These are phyloP conservation scores for Chromis chromis DNA, from an alignment of 2,797 vertebrate genomes.

Conservation along the genomic window DNA sequence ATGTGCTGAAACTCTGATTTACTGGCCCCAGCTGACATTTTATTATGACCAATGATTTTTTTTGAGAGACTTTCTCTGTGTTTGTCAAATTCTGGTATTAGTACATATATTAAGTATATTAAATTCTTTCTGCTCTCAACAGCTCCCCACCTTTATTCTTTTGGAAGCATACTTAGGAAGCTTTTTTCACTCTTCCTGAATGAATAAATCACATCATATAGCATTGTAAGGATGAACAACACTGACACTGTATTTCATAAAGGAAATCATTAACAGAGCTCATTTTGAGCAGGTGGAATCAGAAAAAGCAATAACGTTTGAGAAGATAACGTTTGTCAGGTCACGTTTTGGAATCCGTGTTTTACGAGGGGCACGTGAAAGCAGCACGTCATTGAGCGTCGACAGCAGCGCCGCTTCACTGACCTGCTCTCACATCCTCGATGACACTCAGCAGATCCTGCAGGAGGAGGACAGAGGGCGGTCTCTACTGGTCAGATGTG, in stretches of 20 bases:
- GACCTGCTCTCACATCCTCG: conserved; percentile 23
- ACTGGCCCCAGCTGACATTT: too few species aligned
- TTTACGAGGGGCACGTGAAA: conserved; percentile 40
- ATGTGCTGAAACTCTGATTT: too few species aligned
- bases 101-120: too few species aligned
- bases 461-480: not conserved
- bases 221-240: not conserved
- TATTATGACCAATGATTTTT: too few species aligned
- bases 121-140: not conserved
- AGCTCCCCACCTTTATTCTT: not conserved
- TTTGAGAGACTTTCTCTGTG: too few species aligned
- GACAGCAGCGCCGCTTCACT: conserved; percentile 25
- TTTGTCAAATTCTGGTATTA: too few species aligned
- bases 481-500: not conserved
- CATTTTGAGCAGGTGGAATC: not conserved
- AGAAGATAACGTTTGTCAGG: not conserved
- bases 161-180: not conserved
- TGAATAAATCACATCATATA: too few species aligned
- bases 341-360: not conserved
- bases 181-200: too few species aligned
- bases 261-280: not conserved
- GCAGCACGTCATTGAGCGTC: conserved; percentile 55
- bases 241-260: not conserved
- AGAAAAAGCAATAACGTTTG: too few species aligned
- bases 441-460: conserved; percentile 15